These are phyloP conservation scores for Murina feae DNA, from an alignment of 2,113 vertebrate species.

Conservation along the genomic window DNA sequence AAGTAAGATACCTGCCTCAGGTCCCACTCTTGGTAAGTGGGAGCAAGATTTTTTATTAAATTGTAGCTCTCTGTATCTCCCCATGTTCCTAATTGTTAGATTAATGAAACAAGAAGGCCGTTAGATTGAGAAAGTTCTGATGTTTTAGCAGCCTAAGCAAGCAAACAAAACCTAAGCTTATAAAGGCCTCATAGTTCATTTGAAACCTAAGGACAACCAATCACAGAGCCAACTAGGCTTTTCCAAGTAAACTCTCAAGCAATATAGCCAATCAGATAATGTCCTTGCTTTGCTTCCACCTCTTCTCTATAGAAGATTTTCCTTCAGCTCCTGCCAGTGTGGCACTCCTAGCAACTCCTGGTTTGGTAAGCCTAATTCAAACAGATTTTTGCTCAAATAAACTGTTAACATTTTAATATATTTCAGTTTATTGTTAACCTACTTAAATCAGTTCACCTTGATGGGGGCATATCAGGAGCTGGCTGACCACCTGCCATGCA, in stretches of 20 bases:
- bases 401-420: background rate
- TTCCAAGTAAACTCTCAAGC: background rate
- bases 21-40: background rate
- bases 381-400: background rate
- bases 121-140: background rate
- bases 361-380: background rate
- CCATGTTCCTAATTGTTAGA: background rate
- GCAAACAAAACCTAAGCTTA: background rate
- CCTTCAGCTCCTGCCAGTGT: background rate
- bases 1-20: background rate
- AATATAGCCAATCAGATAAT: background rate
- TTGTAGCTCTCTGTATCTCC: background rate
- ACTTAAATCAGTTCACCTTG: background rate
- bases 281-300: background rate
- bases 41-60: background rate
- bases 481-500: rapidly evolving
- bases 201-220: background rate
- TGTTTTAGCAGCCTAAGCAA: background rate
- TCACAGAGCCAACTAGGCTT: background rate
- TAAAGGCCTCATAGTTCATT: background rate
- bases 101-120: background rate
- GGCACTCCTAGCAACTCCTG: background rate
- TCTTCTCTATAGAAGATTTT: background rate
- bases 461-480: too few relatives aligned
- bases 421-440: background rate